phyloP scores from a whole-genome alignment of 2,888 invertebrate genomes.

The Euplagia quadripunctaria region DNA sequence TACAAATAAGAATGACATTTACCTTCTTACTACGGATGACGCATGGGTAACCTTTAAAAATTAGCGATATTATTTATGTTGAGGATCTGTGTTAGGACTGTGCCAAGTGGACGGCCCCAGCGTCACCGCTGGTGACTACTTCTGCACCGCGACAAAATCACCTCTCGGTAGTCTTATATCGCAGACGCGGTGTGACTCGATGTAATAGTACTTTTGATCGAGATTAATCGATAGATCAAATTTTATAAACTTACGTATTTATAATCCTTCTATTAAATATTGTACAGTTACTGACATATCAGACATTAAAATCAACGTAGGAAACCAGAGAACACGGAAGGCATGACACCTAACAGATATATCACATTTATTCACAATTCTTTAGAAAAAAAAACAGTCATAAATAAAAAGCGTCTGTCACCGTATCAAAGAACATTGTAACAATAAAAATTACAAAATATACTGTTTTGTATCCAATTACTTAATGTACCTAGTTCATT shows the following conservation, averaged over 20 bases:
- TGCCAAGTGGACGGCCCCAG: too few relatives aligned
- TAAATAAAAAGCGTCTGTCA: background rate
- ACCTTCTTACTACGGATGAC: too few relatives aligned
- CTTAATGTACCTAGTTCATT: slow-evolving; percentile 32
- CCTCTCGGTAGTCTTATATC: too few relatives aligned
- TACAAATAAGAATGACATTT: too few relatives aligned
- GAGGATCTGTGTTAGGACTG: too few relatives aligned
- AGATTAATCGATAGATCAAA: too few relatives aligned
- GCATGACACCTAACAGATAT: background rate
- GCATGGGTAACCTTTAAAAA: too few relatives aligned
- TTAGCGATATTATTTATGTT: too few relatives aligned
- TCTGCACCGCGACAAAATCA: too few relatives aligned
- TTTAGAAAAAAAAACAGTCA: background rate
- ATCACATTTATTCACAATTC: background rate
- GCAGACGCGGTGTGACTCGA: too few relatives aligned
- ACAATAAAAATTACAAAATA: slow-evolving; percentile 20
- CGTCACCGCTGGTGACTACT: too few relatives aligned
- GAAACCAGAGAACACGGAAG: background rate
- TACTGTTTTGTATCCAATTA: slow-evolving; percentile 11
- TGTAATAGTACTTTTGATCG: too few relatives aligned
- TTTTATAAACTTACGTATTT: background rate
- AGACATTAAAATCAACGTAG: background rate
- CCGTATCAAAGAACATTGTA: slow-evolving; percentile 6
- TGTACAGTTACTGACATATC: background rate
- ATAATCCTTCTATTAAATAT: background rate